Conservation (phyloP, 2,113 vertebrate genomes). For the Hippoglossus stenolepis region DNA sequence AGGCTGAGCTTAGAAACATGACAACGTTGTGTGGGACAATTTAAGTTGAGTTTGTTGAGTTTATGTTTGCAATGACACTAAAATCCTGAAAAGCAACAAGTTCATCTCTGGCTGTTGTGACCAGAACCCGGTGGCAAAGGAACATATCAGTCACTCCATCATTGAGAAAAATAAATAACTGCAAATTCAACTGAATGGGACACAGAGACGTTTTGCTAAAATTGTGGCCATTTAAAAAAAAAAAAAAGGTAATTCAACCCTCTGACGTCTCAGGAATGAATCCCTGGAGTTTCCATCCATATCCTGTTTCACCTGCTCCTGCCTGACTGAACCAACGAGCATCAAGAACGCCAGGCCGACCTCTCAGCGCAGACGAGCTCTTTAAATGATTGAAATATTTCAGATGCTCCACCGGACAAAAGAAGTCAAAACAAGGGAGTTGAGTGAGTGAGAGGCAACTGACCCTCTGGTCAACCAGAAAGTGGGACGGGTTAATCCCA, state of each 20-base stretch:
- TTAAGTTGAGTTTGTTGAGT: too few relatives aligned
- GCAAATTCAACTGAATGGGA: too few relatives aligned
- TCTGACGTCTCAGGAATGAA: constrained; percentile 27
- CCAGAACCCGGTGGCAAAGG: too few relatives aligned
- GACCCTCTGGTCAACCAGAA: constrained; percentile 70
- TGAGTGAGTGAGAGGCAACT: constrained; percentile 39
- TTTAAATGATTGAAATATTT: constrained; percentile 73
- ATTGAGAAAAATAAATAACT: too few relatives aligned
- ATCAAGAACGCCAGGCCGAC: not conserved
- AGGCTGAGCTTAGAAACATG: too few relatives aligned
- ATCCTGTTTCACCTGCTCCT: constrained; percentile 62
- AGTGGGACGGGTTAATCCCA: constrained; percentile 73
- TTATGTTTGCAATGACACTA: too few relatives aligned
- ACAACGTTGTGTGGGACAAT: too few relatives aligned
- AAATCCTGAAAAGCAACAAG: too few relatives aligned
- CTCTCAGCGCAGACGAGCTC: constrained; percentile 44
- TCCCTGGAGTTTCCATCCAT: not conserved
- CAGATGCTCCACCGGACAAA: constrained; percentile 61
- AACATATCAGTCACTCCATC: too few relatives aligned
- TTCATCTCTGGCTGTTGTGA: too few relatives aligned
- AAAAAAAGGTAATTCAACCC: not conserved
- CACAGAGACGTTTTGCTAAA: too few relatives aligned
- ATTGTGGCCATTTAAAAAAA: not conserved
- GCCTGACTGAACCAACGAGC: constrained; percentile 6
- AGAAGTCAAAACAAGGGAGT: constrained; percentile 54